Evolutionary conservation across 1,140 invertebrate species (phyloP), one percentile per base, ranked within the genome.

Genomic region (Rhagoletis pomonella): DNA sequence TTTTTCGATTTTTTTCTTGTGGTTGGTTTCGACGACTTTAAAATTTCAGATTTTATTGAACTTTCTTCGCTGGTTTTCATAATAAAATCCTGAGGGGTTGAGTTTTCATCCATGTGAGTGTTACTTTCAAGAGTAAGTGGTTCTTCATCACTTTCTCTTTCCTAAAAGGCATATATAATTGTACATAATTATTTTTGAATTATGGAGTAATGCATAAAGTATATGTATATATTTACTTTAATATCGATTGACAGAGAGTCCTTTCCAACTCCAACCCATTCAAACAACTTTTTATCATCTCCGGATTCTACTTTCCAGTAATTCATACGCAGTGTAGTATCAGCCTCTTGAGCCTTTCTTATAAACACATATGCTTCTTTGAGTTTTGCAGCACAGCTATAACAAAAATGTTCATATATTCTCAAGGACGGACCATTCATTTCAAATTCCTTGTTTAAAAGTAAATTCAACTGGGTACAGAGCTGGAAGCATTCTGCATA

Each of bases 191-290:
- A 4, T 6, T 58, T 58, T 58, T 12, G 12, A 58, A 58, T 58
- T 58, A 58, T 6, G 55, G 12, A 58, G 12, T 29, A 7, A 12
- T 19, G 19, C 9, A 39, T 12, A 67, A 39, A 39, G 29, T 42
- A 42, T 67, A 39, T 67, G 12, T 67, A 47, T 55, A 17, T 81
- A 81, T 12, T 19, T 86, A 62, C 85, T 14, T 85, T 85, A 59
- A 58, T 10, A 39, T 62, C 42, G 39, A 44, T 17, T 64, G 17
- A n/a, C 19, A 19, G 12, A 50, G 19, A 59, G 58, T 86, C 85
- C 58, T 81, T 86, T 6, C 19, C 39, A 85, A 86, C 85, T 3
- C 14, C 85, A 42, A 86, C 85, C 85, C 85, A 86, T 86, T 86
- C 85, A 17, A 86, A 86, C 9, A 47, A 62, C 14, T 59, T 64